Conservation (phyloP, 2,113 vertebrate genomes). For the Mohoua ochrocephala region DNA sequence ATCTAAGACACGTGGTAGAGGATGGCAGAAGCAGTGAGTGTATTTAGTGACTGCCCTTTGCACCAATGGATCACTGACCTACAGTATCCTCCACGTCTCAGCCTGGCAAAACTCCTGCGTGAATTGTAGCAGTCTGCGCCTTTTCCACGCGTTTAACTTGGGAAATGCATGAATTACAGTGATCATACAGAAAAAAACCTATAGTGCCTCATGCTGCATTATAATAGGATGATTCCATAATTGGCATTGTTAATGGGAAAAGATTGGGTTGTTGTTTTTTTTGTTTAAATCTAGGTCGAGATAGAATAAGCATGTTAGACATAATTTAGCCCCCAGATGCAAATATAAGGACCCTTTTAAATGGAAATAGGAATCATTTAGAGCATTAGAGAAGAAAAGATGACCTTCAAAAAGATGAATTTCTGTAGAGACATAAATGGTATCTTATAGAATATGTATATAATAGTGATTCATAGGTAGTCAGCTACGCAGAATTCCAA, state of each 20-base stretch:
- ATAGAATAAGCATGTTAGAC: slow-evolving; percentile 21
- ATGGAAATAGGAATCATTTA: slow-evolving; percentile 8
- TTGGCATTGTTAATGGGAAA: not conserved
- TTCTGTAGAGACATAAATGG: not conserved
- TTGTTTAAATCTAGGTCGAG: slow-evolving; percentile 30
- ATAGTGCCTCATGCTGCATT: not conserved
- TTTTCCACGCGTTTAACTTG: slow-evolving; percentile 2
- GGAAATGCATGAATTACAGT: slow-evolving; percentile 1
- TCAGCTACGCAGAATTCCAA: not conserved
- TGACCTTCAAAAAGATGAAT: not conserved
- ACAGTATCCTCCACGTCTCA: not conserved
- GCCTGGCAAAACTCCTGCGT: not conserved
- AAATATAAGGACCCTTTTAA: not conserved
- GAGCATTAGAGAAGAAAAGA: not conserved
- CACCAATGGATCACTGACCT: not conserved
- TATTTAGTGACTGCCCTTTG: not conserved
- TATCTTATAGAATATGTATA: slow-evolving; percentile 6
- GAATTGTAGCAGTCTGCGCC: not conserved
- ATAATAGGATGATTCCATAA: not conserved
- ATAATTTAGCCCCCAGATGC: slow-evolving; percentile 8
- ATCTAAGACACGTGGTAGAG: not conserved
- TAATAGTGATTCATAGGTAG: not conserved
- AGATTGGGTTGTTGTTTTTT: not conserved
- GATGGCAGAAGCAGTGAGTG: not conserved
- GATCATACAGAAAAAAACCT: not conserved